Conservation (phyloP, 2,797 vertebrate species). For the Myotis findleyi region DNA sequence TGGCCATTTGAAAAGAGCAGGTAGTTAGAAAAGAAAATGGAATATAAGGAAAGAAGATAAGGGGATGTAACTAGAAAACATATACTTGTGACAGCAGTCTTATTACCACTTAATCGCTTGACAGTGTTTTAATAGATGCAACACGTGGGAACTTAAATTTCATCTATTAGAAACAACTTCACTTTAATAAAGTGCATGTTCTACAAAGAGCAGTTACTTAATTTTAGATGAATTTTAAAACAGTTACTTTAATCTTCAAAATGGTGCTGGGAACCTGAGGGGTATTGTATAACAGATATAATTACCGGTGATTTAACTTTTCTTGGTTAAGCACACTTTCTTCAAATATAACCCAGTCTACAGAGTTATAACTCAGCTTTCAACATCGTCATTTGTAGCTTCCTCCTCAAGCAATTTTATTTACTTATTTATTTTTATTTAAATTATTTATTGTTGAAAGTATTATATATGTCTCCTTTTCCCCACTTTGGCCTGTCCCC, state of each 20-base stretch:
- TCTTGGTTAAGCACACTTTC: not conserved
- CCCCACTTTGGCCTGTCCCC: too few species aligned
- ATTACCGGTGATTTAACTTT: constrained; percentile 46
- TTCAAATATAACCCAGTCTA: not conserved
- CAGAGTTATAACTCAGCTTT: not conserved
- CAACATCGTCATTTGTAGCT: not conserved
- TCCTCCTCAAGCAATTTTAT: not conserved
- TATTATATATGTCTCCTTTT: too few species aligned
- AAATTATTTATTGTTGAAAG: too few species aligned
- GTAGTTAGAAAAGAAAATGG: constrained; percentile 25
- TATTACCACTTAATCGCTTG: not conserved
- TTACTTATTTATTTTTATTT: too few species aligned
- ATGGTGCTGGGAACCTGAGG: not conserved
- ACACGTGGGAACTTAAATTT: not conserved
- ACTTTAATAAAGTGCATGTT: constrained; percentile 12
- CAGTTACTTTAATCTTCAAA: not conserved
- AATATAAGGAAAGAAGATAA: not conserved
- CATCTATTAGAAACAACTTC: not conserved
- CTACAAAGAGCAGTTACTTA: not conserved
- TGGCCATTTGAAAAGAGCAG: not conserved
- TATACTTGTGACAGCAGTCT: not conserved
- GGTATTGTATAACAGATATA: not conserved
- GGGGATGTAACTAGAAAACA: not conserved
- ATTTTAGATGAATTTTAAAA: not conserved
- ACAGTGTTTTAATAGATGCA: not conserved